Conservation (phyloP, 2,888 invertebrate genomes). For the Eugnorisma glareosa region DNA sequence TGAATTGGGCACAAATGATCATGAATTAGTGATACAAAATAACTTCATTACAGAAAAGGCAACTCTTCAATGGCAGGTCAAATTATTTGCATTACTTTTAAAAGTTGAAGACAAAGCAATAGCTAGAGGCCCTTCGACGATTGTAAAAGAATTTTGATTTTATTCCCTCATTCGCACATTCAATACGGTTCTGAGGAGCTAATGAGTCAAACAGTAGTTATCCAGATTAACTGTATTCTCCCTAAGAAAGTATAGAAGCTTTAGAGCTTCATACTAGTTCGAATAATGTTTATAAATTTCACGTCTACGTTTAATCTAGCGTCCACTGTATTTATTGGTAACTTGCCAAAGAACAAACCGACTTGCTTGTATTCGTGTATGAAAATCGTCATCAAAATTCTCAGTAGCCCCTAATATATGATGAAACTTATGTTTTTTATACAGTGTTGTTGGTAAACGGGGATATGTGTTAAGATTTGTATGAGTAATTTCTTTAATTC, state of each 20-base stretch:
- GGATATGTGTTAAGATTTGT: constrained; percentile 17
- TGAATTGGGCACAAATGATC: background rate
- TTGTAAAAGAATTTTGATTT: background rate
- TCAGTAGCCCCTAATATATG: constrained; percentile 19
- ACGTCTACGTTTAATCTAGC: constrained; percentile 24
- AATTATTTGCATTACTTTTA: background rate
- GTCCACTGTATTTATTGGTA: constrained; percentile 48
- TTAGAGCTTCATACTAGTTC: constrained; percentile 25
- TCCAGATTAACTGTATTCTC: background rate
- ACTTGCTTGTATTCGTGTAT: constrained; percentile 27
- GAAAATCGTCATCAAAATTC: constrained; percentile 26
- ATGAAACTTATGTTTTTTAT: constrained; percentile 28
- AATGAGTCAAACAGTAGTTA: background rate
- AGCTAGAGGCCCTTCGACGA: background rate
- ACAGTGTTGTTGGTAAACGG: constrained; percentile 39
- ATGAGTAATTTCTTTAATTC: constrained; percentile 41
- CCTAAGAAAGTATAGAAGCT: background rate
- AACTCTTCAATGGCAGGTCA: background rate
- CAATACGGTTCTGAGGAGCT: background rate
- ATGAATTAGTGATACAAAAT: background rate
- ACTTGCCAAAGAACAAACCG: constrained; percentile 45
- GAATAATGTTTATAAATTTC: constrained; percentile 41
- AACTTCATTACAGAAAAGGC: background rate
- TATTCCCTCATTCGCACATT: background rate
- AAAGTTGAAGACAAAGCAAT: background rate